Evolutionary conservation across 2,797 vertebrate species (phyloP), one percentile per base, ranked within the genome.

Genomic region (Pteronotus mesoamericanus): DNA sequence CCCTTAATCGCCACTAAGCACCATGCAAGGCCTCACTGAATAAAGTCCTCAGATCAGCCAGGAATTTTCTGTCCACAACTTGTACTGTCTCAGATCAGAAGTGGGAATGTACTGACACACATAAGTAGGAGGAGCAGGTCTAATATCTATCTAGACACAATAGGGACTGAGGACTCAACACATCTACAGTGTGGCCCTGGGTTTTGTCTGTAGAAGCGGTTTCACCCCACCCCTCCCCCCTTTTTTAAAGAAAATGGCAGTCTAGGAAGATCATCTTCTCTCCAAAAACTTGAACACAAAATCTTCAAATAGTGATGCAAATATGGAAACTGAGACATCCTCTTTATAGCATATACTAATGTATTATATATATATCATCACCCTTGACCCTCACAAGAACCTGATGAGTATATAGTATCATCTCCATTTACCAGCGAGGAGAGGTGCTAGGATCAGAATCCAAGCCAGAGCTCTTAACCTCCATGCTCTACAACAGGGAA

Each of bases 231-330:
- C 4, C 4, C 32, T 26, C 19, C 34, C 46, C 21, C 11, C 12
- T 44, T 64, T n/a, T 34, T 42, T 55, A 64, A 26, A 48, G 61
- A 90, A 88, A 71, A 57, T 16, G 11, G 5, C 55, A 12, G 5
- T 15, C 42, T 74, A 10, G 29, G 29, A 90, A 87, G 77, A 85
- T 88, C 78, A 95, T 90, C 53, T 37, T 90, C 29, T 90, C 66
- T 59, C 53, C 64, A 18, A 72, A 61, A 84, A 59, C 57, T 22
- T 61, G 46, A 79, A 90, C 59, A 64, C 24, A 55, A 46, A 69
- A 48, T 82, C 26, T 86, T 69, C 22, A 78, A 88, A 51, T 3
- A 37, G 5, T 21, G 11, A 68, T 4, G 5, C 11, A 68, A 57
- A 80, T 24, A 77, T 1, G 29, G 46, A 8, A 18, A 59, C 1